Evolutionary conservation across 30 jellyfish, hydroid and myxozoan species (phyloP), one percentile per base, ranked within the genome.

Genomic region (Nemopilema nomurai): DNA sequence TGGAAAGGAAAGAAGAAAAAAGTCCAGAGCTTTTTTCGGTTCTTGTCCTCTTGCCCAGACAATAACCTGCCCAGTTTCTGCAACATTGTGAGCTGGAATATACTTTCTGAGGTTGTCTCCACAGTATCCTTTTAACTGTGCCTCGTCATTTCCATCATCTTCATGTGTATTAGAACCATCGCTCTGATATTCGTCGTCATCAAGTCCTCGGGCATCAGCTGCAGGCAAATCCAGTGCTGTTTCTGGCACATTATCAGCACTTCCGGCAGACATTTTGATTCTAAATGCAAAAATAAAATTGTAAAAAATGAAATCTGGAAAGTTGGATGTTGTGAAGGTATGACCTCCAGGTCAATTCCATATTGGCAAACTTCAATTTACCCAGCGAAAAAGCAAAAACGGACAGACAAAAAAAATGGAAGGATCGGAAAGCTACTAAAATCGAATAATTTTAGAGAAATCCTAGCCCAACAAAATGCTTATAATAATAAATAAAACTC

Each of bases 21-120:
- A 50, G 70, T 29, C 70, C 49, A 73, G 66, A 73, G 69, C 70
- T 24, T 49, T 73, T 73, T 57, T 31, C 49, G 83, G 83, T 73
- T 73, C 83, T 73, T 49, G 31, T 73, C 83, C 83, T 57, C 70
- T 73, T 31, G 6, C 66, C 69, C 70, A 73, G 18, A 22, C 83
- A 73, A 73, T 50, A 19, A 73, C 70, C 4, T 73, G 83, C 31
- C 83, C 29, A 73, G 70, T 73, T 50, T 73, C 66, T 20, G 83
- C 83, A 31, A 31, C 71, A 73, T 73, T 73, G 49, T 73, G 83
- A 4, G 67, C 33, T 73, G 83, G 69, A 28, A 73, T 73, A 26
- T 21, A 23, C 49, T 67, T 67, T 67, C 49, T 67, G 31, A 30
- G 49, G 66, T 24, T 73, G 70, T 73, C 83, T 23, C 83, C 83